Base-by-base conservation (phyloP, 2,797 vertebrate species). In the Cephalopachus bancanus region DNA sequence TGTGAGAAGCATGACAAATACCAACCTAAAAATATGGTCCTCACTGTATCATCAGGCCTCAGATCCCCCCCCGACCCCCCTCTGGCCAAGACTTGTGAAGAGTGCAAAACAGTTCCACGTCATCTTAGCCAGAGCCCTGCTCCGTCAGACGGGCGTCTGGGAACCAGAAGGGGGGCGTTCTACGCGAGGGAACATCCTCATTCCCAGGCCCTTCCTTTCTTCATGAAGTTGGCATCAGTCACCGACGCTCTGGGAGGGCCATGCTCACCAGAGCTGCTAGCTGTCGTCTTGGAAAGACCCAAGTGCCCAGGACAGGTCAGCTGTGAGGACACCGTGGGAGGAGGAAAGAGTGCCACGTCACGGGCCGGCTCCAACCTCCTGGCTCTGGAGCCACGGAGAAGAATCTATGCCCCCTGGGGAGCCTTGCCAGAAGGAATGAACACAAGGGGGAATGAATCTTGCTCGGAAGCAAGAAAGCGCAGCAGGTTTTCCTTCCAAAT, bases 11-110 rank as follows among this genome's bases (percentile, higher is more conserved):
- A 92, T 19, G 10, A 69, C 89, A 94, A 93, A 81, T n/a, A 55
- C 16, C 69, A 95, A 2, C n/a, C 93, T 94, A 90, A 95, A 96
- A 96, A 72, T 89, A 94, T 55, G 81, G 72, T 93, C 49, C 86
- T 83, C 49, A 20, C 84, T 12, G 2, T 89, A 69, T 91, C 88
- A 60, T 57, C 79, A 22, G 92, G 65, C 62, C n/a, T 94, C 92
- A 51, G n/a, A 30, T 92, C 3, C 26, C 44, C 44, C 44, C 44
- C 44, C 44, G 44, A 44, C 44, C 44, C 55, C 24, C 53, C 67
- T 28, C 15, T 7, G 26, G 55, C 69, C 72, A 62, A 49, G 51
- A 49, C 14, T 7, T 33, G 28, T 69, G 51, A 19, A 83, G 26
- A 60, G 19, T 10, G 12, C 55, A 79, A 86, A 88, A 74, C 1